Base-by-base conservation (phyloP, 1,140 invertebrate genomes). In the Adelges cooleyi region DNA sequence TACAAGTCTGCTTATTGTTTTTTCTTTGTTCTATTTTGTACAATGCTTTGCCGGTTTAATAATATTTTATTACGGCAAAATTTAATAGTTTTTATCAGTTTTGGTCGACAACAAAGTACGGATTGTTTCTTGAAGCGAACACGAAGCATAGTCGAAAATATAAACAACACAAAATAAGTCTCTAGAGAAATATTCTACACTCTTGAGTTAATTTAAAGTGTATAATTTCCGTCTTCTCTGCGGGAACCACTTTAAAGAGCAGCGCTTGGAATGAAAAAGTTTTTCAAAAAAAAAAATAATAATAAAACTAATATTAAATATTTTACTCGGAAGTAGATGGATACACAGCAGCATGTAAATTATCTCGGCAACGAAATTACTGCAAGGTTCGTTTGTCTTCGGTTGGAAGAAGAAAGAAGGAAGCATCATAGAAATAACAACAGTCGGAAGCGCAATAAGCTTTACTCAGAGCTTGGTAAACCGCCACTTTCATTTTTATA, bases 271-370 rank as follows among this genome's bases (percentile, higher is more conserved):
- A 33, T 6, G 29, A 33, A 33, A 25, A 29, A 17, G 25, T 29
- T 22, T 13, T 62, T 44, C 10, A 25, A 48, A 62, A 29, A 59
- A 20, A 62, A 44, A 46, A 62, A 25, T 62, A 46, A 36, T 48
- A 23, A 46, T 33, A 33, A 48, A 62, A 62, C 3, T 48, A 62
- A 62, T 48, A 48, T 29, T 33, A 33, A 3, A 17, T 20, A 20
- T 20, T 4, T 10, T 13, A 23, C 20, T 29, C 13, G 20, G 46
- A 62, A 17, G 42, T 44, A 6, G 11, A 56, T 10, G 2, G 15
- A 25, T 11, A 48, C 42, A 44, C 44, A n/a, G 15, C 27, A 48
- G 17, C 27, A 33, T 62, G 44, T 33, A 62, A 48, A 33, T 62
- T 62, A 48, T 48, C 10, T 46, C 22, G 6, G n/a, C 17, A 22